Percentiles rank a stretch among this genome's conserved stretches.
phyloP scores from a whole-genome alignment of 1,140 invertebrate species.

The Halesus radiatus region DNA sequence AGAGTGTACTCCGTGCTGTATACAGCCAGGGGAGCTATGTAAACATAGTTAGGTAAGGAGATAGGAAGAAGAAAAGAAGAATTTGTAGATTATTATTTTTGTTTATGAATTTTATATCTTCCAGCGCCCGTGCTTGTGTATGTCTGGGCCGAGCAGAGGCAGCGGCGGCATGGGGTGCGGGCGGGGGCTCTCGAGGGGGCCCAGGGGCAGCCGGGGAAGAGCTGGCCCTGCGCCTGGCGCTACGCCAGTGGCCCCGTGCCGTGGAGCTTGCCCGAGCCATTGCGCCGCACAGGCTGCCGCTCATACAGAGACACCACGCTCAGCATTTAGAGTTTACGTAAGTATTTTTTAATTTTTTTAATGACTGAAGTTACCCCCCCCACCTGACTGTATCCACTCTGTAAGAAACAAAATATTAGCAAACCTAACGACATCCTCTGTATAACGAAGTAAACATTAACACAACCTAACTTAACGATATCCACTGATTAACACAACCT shows the following conservation, averaged over 20 bases:
- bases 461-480: too few species aligned
- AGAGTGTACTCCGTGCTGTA: too few species aligned
- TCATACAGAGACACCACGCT: conserved; percentile 92
- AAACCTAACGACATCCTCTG: too few species aligned
- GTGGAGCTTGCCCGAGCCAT: conserved; percentile 88
- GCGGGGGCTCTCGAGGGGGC: conserved; percentile 54
- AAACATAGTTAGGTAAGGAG: too few species aligned
- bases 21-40: too few species aligned
- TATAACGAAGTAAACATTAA: too few species aligned
- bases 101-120: neutral
- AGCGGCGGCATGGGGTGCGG: conserved; percentile 62
- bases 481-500: too few species aligned
- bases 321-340: conserved; percentile 95
- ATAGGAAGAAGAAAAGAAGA: conserved; percentile 11
- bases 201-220: conserved; percentile 69
- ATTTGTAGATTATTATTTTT: neutral
- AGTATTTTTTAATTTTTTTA: conserved; percentile 59
- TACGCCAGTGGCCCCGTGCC: conserved; percentile 95
- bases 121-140: conserved; percentile 62
- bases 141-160: conserved; percentile 61
- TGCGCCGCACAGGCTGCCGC: conserved; percentile 88
- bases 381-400: too few species aligned
- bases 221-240: conserved; percentile 89
- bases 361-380: too few species aligned
- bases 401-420: too few species aligned